Evolutionary conservation across 2,888 invertebrate genomes (phyloP).

Genomic region (Himalopsyche japonica): DNA sequence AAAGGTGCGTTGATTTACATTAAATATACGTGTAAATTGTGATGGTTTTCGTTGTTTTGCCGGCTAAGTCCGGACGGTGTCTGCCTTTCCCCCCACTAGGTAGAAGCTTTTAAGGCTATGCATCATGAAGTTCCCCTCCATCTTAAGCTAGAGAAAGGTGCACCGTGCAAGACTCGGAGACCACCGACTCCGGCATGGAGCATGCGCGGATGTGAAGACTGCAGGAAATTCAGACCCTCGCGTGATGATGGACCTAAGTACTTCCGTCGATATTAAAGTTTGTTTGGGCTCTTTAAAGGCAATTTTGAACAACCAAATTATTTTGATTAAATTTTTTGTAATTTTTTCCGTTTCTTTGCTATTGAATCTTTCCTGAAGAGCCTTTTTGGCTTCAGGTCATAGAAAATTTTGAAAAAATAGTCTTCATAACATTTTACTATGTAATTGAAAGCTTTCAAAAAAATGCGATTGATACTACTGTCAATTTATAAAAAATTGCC

Average conservation of each 20-base stretch:
- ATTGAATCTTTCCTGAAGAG: no score
- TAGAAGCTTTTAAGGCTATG: slow-evolving; percentile 28
- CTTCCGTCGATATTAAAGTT: background rate
- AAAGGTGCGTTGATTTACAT: background rate
- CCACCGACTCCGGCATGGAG: background rate
- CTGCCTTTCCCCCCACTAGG: slow-evolving; percentile 11
- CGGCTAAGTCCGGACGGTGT: slow-evolving; percentile 21
- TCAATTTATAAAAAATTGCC: no score
- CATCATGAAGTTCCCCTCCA: slow-evolving; percentile 4
- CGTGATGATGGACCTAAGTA: background rate
- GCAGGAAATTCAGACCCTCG: background rate
- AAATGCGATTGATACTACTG: no score
- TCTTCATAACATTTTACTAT: no score
- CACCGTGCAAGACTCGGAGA: background rate
- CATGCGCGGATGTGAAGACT: background rate
- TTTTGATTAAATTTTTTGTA: no score
- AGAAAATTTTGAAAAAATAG: no score
- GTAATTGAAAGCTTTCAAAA: no score
- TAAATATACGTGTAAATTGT: background rate
- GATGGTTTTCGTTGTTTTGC: slow-evolving; percentile 13
- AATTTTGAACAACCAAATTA: no score
- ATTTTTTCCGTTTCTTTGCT: no score
- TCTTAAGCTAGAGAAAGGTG: background rate
- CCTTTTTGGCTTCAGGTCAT: no score
- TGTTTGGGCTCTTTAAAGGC: no score